Percentiles rank a stretch among this genome's conserved stretches.
Evolutionary conservation across 1,140 invertebrate genomes (phyloP).

Genomic region (Drosophila kepulauana): DNA sequence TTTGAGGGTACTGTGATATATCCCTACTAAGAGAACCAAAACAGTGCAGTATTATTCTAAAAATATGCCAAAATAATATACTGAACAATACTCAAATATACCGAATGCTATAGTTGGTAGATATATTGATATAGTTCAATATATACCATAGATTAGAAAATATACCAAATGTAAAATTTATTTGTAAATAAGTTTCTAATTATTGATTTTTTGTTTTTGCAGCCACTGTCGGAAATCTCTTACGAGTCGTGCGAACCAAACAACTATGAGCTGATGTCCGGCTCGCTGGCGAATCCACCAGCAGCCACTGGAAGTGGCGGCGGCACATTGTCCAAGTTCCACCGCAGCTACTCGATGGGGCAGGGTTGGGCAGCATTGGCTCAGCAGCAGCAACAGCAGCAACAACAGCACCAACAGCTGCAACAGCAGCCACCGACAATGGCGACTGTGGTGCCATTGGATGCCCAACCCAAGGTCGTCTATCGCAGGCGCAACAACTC

Average conservation of each 20-base stretch:
- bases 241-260: conserved; percentile 81
- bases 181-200: no score
- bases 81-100: no score
- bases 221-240: conserved; percentile 83
- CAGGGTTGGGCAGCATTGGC: conserved; percentile 77
- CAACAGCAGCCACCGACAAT: conserved; percentile 17
- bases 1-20: no score
- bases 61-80: no score
- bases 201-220: not conserved
- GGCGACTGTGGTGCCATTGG: conserved; percentile 15
- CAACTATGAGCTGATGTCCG: conserved; percentile 73
- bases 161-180: no score
- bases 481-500: conserved; percentile 80
- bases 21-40: no score
- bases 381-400: conserved; percentile 57
- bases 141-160: no score
- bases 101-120: no score
- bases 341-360: conserved; percentile 84
- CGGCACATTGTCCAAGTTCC: conserved; percentile 74
- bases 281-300: conserved; percentile 46
- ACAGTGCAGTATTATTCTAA: no score
- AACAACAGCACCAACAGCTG: conserved; percentile 34
- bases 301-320: conserved; percentile 24
- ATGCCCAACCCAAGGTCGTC: conserved; percentile 73
- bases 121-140: no score